Conservation (phyloP, 2,797 vertebrate genomes). For the Epinephelus awoara region DNA sequence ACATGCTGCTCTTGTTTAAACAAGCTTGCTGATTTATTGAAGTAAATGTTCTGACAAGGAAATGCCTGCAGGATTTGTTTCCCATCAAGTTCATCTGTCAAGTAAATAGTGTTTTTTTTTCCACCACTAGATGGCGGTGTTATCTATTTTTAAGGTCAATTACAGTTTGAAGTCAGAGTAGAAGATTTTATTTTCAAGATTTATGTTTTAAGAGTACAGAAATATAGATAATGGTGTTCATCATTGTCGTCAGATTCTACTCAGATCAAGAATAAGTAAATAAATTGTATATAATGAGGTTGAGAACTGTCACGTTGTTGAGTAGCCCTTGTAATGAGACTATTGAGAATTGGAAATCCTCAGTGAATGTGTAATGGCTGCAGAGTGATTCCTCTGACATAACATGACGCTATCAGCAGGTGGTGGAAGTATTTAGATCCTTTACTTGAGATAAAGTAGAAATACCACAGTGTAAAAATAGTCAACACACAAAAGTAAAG, state of each 20-base stretch:
- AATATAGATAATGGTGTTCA: background rate
- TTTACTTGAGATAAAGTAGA: too few relatives aligned
- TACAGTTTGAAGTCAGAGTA: background rate
- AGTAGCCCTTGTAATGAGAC: too few relatives aligned
- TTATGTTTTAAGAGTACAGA: background rate
- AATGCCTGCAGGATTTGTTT: background rate
- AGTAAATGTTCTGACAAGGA: slow-evolving; percentile 43
- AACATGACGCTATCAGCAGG: too few relatives aligned
- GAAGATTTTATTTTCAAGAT: background rate
- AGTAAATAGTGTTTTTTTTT: slow-evolving; percentile 4
- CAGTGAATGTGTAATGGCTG: too few relatives aligned
- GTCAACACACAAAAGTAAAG: too few relatives aligned
- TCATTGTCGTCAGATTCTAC: background rate
- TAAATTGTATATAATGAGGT: too few relatives aligned
- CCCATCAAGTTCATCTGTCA: background rate
- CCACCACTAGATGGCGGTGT: slow-evolving; percentile 62
- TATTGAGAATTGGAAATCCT: too few relatives aligned
- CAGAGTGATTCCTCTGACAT: too few relatives aligned
- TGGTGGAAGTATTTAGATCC: too few relatives aligned
- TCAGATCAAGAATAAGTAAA: background rate
- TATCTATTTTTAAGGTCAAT: background rate
- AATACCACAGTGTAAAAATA: too few relatives aligned
- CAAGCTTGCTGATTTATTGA: background rate
- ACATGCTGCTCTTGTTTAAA: slow-evolving; percentile 10
- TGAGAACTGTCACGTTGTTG: too few relatives aligned